Evolutionary conservation across 1,140 invertebrate species (phyloP).

Genomic region (Cardiocondyla obscurior): DNA sequence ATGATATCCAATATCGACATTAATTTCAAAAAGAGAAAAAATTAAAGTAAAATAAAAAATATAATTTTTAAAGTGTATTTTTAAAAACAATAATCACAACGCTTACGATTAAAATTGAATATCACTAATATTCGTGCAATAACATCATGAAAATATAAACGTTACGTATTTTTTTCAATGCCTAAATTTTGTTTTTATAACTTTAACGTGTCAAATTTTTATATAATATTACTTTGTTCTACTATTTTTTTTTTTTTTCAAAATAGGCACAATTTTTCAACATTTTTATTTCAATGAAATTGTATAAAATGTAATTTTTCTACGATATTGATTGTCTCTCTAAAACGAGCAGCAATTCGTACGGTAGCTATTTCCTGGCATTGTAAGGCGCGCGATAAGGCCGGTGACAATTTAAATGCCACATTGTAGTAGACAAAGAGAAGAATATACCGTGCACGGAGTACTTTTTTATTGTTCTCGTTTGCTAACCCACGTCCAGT

Average conservation of each 20-base stretch:
- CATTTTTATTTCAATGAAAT: background rate
- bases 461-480: slow-evolving; percentile 35
- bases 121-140: background rate
- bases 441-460: background rate
- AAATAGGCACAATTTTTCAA: background rate
- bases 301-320: background rate
- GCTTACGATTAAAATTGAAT: background rate
- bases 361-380: background rate
- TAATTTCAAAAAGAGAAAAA: background rate
- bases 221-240: background rate
- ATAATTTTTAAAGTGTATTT: background rate
- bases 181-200: background rate
- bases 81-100: background rate
- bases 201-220: no score
- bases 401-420: slow-evolving; percentile 14
- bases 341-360: background rate
- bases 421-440: slow-evolving; percentile 5
- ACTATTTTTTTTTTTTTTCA: background rate
- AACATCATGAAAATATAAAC: background rate
- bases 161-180: background rate
- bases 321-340: background rate
- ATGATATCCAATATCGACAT: background rate
- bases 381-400: background rate
- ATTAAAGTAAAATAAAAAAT: no score
- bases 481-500: background rate